These are phyloP conservation scores for Hyphantria cunea DNA, from an alignment of 1,140 invertebrate genomes.

Conservation along the genomic window DNA sequence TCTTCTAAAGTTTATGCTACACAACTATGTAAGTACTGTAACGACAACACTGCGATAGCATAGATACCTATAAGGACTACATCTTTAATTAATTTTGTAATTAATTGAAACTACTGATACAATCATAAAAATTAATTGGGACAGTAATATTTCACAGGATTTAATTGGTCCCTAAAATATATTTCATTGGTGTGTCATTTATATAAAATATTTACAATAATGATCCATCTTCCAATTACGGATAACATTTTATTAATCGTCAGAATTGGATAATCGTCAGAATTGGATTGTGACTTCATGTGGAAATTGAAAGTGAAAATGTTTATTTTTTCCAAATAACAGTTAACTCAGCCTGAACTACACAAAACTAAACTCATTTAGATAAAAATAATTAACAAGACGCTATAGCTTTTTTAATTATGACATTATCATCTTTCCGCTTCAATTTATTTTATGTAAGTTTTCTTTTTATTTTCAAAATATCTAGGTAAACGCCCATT, in stretches of 20 bases:
- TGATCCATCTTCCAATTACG: background rate
- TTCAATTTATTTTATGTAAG: too few relatives aligned
- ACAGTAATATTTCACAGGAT: conserved; percentile 4
- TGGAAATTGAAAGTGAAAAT: too few relatives aligned
- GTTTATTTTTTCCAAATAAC: too few relatives aligned
- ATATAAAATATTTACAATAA: background rate
- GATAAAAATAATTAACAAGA: too few relatives aligned
- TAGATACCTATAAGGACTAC: background rate
- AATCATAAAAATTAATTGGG: conserved; percentile 17
- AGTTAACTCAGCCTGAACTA: too few relatives aligned
- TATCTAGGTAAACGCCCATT: too few relatives aligned
- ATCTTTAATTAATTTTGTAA: background rate
- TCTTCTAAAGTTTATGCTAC: too few relatives aligned
- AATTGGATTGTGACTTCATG: too few relatives aligned
- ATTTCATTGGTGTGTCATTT: background rate
- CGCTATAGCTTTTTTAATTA: too few relatives aligned
- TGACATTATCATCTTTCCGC: too few relatives aligned
- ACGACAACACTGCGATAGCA: background rate
- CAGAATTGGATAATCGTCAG: background rate
- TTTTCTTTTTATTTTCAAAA: too few relatives aligned
- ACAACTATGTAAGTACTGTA: background rate
- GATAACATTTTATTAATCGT: background rate
- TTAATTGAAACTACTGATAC: conserved; percentile 14
- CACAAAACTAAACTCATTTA: too few relatives aligned
- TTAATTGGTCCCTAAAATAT: conserved; percentile 1